Evolutionary conservation across 2,113 vertebrate genomes (phyloP), one percentile per base, ranked within the genome.

Genomic region (Neoarius graeffei): DNA sequence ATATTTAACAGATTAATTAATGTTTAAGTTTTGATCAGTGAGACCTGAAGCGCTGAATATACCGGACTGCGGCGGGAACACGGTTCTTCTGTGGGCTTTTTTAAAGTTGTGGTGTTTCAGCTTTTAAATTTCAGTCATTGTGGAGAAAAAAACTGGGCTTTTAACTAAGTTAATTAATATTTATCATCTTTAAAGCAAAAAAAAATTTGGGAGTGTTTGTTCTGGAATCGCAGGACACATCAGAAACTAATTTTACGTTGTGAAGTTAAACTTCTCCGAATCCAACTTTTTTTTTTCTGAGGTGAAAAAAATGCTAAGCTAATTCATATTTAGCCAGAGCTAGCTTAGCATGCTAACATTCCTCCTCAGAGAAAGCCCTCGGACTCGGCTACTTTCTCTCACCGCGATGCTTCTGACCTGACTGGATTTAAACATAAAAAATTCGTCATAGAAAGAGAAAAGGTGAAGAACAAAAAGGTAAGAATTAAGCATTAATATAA

Each of bases 51-150:
- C 13, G 59, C 89, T 89, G 89, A 93, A 90, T 87, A 66, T 20
- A 92, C 89, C 90, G 92, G 93, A 94, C 92, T 80, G 94, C 91
- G 92, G 92, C 90, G 86, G 54, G n/a, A 19, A 56, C 52, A 57
- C 52, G 50, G 48, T 7, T n/a, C 13, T 42, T 42, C 42, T 42
- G 42, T 42, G 42, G 42, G 42, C 42, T 42, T 42, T 42, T 42
- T 42, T 42, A 4, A 42, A 42, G 42, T 42, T 42, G 42, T 42
- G 42, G 42, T 42, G 42, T 42, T 42, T 42, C 42, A 42, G 30
- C 42, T 83, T 64, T 64, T 66, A 66, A 15, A 25, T 64, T 83
- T 66, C 60, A 83, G 30, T 83, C 59, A 64, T 66, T 64, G 59
- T 50, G 56, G 42, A 42, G 15, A 19, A 7, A 3, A 52, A 76